Evolutionary conservation across 2,113 vertebrate genomes (phyloP).

Genomic region (Synchiropus splendidus): DNA sequence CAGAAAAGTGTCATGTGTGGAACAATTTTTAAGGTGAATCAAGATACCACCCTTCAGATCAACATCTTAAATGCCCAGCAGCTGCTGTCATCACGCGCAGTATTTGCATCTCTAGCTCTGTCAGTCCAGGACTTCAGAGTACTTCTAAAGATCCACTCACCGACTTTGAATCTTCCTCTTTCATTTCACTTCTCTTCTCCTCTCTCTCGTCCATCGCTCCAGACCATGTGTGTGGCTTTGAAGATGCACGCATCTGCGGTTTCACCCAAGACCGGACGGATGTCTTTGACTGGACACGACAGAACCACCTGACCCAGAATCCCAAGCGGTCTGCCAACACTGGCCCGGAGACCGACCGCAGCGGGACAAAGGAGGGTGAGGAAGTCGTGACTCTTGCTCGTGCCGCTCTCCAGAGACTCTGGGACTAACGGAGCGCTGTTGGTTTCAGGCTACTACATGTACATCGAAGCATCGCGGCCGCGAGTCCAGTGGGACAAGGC

Average conservation of each 20-base stretch:
- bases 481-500: constrained; percentile 83
- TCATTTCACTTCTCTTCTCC: too few species aligned
- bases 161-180: not conserved
- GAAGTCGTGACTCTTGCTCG: not conserved
- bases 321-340: constrained; percentile 90
- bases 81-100: too few species aligned
- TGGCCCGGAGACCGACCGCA: constrained; percentile 84
- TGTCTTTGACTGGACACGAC: constrained; percentile 93
- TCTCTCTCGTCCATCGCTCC: too few species aligned
- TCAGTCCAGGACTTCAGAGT: too few species aligned
- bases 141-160: too few species aligned
- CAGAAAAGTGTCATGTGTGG: too few species aligned
- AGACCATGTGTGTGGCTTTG: constrained; percentile 91
- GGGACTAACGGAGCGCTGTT: not conserved
- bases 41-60: too few species aligned
- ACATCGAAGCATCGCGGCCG: constrained; percentile 87
- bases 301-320: constrained; percentile 87
- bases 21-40: too few species aligned
- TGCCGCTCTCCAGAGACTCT: not conserved
- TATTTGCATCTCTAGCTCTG: too few species aligned
- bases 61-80: too few species aligned
- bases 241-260: constrained; percentile 88
- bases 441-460: constrained; percentile 93
- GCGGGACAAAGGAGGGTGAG: constrained; percentile 84
- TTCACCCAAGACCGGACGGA: constrained; percentile 89